phyloP scores from a whole-genome alignment of 2,888 invertebrate species.

The Watsonalla binaria region DNA sequence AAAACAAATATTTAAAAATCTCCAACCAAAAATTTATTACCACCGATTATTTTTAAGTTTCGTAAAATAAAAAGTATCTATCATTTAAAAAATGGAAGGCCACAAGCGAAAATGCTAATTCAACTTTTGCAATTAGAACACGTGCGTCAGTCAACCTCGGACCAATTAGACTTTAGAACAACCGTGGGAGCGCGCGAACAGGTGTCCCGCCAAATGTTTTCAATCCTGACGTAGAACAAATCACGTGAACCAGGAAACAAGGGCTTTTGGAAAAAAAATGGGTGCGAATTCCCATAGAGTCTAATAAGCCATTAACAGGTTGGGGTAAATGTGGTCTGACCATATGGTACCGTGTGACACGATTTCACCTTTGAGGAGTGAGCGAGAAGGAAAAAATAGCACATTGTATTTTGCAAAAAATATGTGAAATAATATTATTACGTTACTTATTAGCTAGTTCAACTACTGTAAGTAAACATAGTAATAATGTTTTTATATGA shows the following conservation, averaged over 20 bases:
- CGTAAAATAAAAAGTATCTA: conserved; percentile 21
- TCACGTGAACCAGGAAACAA: conserved; percentile 59
- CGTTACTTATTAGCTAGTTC: no score
- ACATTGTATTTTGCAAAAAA: no score
- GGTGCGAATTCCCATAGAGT: conserved; percentile 20
- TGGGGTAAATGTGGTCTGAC: conserved; percentile 1
- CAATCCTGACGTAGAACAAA: conserved; percentile 48
- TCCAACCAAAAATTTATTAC: no score
- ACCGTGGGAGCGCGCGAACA: conserved; percentile 62
- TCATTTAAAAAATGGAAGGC: neutral
- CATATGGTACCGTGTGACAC: neutral
- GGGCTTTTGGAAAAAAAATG: conserved; percentile 29
- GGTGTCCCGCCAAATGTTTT: conserved; percentile 62
- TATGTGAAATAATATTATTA: no score
- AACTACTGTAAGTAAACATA: no score
- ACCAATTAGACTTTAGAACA: conserved; percentile 29
- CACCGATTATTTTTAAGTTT: conserved; percentile 6
- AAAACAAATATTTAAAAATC: no score
- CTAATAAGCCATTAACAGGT: conserved; percentile 10
- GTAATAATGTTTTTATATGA: no score
- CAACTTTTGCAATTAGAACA: conserved; percentile 44
- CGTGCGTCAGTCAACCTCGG: conserved; percentile 31
- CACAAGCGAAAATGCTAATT: conserved; percentile 13
- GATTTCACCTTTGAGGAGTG: neutral
- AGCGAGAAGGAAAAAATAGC: no score